phyloP scores from a whole-genome alignment of 2,797 vertebrate species.

The Acipenser transmontanus region DNA sequence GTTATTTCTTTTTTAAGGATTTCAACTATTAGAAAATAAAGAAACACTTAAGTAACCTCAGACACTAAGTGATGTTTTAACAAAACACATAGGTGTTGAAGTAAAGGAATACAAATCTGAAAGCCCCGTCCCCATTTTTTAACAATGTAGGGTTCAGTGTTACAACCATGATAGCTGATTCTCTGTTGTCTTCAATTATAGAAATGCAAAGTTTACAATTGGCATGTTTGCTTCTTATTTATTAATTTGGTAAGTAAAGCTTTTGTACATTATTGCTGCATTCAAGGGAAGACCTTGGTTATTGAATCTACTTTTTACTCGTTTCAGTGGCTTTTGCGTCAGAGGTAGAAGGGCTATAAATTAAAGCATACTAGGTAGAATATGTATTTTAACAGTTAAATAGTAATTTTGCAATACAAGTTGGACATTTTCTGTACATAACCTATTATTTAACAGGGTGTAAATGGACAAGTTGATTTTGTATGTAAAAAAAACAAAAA shows the following conservation, averaged over 20 bases:
- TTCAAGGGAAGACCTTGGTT: conserved; percentile 1
- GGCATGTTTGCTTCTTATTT: conserved; percentile 14
- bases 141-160: too few relatives aligned
- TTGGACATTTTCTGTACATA: conserved; percentile 4
- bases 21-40: too few relatives aligned
- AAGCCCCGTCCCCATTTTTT: too few relatives aligned
- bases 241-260: conserved; percentile 6
- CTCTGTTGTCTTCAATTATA: neutral
- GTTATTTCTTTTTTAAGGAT: too few relatives aligned
- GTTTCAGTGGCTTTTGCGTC: conserved; percentile 34
- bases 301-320: conserved; percentile 1
- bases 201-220: neutral
- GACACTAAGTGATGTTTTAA: too few relatives aligned
- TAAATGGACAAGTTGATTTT: neutral
- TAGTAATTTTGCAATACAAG: conserved; percentile 58
- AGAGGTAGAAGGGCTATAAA: conserved; percentile 44
- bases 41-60: too few relatives aligned
- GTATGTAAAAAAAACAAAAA: neutral
- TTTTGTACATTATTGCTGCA: conserved; percentile 11
- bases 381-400: conserved; percentile 23
- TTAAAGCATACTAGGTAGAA: conserved; percentile 23
- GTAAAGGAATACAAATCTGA: too few relatives aligned
- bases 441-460: neutral
- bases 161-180: too few relatives aligned
- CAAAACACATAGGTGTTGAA: too few relatives aligned